Base-by-base conservation (phyloP, 1,140 invertebrate genomes). In the Plodia interpunctella region DNA sequence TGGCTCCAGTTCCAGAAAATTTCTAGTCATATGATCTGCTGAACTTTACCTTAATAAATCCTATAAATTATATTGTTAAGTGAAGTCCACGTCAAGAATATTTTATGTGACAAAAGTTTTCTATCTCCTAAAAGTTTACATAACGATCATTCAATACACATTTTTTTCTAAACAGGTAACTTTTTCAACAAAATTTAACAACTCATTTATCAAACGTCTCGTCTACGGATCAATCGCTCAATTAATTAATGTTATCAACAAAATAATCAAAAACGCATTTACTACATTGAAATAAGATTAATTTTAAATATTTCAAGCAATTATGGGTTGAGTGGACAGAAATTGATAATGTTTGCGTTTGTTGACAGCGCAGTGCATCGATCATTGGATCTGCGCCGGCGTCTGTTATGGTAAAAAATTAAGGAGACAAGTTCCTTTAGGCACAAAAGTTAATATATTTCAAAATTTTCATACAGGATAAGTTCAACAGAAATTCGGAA, bases 211-310 rank as follows among this genome's bases (percentile, higher is more conserved):
- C 20, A 51, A 51, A 10, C 49, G 20, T 20, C 20, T 4, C 20
- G 20, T 21, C 49, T 51, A 19, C 20, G 9, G 9, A 68, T 68
- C 66, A 53, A 68, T 68, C 66, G 62, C 62, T 62, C 60, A 30
- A 51, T 63, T 68, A 65, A 68, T 68, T 68, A 68, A 68, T 68
- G 18, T 61, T 68, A 57, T 61, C 59, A 44, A 44, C 38, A 44
- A 44, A 44, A 44, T 5, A 44, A 15, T 15, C 15, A 44, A 44
- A 15, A 15, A 15, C n/a, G 15, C 15, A 15, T 44, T 44, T 44
- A 44, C 10, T 13, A 44, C 15, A 13, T 44, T 5, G 38, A 15
- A n/a, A 44, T 44, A 44, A 44, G 38, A 44, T 17, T 44, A n/a
- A 1, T 44, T 15, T 44, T 44, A 15, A 44, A 44, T 5, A 5